Evolutionary conservation across 2,113 vertebrate species (phyloP).

Genomic region (Physeter macrocephalus): DNA sequence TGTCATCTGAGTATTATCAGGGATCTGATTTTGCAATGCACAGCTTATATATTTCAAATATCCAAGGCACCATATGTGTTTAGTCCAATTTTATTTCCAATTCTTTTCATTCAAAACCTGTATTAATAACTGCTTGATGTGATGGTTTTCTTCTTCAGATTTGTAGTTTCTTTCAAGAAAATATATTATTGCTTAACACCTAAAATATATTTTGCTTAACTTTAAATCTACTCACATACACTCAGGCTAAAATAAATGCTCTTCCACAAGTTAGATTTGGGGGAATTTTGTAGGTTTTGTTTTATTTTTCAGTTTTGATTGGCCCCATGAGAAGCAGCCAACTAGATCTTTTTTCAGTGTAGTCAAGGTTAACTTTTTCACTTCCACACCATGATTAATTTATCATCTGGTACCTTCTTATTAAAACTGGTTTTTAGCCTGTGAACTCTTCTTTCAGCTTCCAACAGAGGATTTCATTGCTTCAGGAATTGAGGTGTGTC

Average conservation of each 20-base stretch:
- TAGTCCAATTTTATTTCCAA: background rate
- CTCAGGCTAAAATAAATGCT: background rate
- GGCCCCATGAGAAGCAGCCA: background rate
- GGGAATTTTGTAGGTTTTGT: background rate
- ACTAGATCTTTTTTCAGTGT: slow-evolving; percentile 4
- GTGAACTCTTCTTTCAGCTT: slow-evolving; percentile 51
- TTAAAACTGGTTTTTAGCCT: slow-evolving; percentile 59
- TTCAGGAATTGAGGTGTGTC: slow-evolving; percentile 71
- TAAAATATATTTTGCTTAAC: background rate
- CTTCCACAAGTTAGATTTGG: background rate
- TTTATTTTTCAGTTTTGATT: background rate
- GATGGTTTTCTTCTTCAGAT: background rate
- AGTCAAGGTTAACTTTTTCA: background rate
- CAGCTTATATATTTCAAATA: background rate
- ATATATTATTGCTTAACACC: background rate
- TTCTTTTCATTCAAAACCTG: slow-evolving; percentile 12
- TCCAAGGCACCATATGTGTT: background rate
- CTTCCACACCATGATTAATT: slow-evolving; percentile 52
- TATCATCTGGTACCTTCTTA: slow-evolving; percentile 46
- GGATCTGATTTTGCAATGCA: background rate
- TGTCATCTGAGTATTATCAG: background rate
- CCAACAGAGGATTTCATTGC: slow-evolving; percentile 70
- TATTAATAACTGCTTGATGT: background rate
- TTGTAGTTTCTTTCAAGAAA: background rate
- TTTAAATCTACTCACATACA: background rate